phyloP scores from a whole-genome alignment of 2,888 invertebrate genomes.

The Drosophila quinaria region DNA sequence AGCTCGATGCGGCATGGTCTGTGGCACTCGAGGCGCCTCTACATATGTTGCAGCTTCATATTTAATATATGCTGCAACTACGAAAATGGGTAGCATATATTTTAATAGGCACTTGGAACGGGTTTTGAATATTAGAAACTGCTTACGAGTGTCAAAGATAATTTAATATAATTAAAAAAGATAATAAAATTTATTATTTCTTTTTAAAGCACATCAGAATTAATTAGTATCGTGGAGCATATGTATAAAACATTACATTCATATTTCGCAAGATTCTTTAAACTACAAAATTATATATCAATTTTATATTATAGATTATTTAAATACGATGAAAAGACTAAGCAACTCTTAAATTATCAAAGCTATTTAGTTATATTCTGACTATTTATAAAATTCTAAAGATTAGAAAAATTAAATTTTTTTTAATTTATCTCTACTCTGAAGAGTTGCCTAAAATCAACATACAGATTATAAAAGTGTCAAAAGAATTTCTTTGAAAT shows the following conservation, averaged over 20 bases:
- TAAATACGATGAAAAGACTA: background rate
- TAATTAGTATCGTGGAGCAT: too few species aligned
- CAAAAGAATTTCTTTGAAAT: background rate
- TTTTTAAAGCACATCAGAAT: too few species aligned
- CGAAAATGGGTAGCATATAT: background rate
- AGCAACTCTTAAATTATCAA: background rate
- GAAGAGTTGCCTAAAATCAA: too few species aligned
- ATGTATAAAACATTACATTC: too few species aligned
- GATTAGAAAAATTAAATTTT: too few species aligned
- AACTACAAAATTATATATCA: too few species aligned
- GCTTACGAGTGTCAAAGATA: background rate
- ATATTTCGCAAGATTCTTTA: too few species aligned
- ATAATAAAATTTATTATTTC: too few species aligned
- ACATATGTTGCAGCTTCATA: constrained; percentile 9
- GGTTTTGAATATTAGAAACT: background rate
- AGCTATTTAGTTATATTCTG: too few species aligned
- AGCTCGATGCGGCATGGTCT: background rate
- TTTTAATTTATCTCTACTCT: too few species aligned
- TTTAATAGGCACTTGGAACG: background rate
- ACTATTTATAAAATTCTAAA: too few species aligned
- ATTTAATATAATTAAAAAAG: background rate
- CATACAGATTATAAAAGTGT: too few species aligned
- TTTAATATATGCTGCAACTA: background rate
- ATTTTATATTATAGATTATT: background rate
- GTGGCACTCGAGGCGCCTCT: background rate